phyloP scores from a whole-genome alignment of 2,113 vertebrate species.

The human (Homo sapiens) region DNA sequence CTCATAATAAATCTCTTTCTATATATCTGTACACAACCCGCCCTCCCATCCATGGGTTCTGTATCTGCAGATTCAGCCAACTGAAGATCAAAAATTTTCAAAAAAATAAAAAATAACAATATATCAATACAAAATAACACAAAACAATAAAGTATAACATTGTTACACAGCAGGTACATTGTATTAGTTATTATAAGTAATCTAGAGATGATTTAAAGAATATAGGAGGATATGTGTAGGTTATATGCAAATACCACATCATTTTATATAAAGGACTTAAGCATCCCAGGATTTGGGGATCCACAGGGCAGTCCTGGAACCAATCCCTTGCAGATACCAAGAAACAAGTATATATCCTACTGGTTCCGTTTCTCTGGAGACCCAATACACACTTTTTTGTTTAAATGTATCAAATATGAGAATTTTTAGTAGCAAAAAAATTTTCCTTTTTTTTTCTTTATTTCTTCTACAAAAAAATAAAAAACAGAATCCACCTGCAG shows the following conservation, averaged over 20 bases:
- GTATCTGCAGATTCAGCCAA: not conserved
- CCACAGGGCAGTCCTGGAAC: not conserved
- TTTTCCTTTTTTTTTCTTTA: not conserved
- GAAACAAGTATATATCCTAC: not conserved
- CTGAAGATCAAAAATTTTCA: not conserved
- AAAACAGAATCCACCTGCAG: no score
- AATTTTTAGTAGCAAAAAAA: constrained; percentile 13
- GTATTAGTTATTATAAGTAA: not conserved
- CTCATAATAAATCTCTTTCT: not conserved
- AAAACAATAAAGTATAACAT: not conserved
- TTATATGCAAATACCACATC: not conserved
- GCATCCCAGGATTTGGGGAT: not conserved
- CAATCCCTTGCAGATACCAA: not conserved
- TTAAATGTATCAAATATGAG: not conserved
- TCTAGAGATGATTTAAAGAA: not conserved
- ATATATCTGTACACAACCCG: not conserved
- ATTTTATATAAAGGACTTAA: not conserved
- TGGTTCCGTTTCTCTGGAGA: not conserved
- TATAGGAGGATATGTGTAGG: not conserved
- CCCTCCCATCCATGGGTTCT: not conserved
- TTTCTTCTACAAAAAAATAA: no score
- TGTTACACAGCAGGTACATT: not conserved
- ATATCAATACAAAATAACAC: not conserved
- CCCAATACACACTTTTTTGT: not conserved
- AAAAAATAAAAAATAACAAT: not conserved